Evolutionary conservation across 2,797 vertebrate genomes (phyloP).

Genomic region (Glossophaga mutica): DNA sequence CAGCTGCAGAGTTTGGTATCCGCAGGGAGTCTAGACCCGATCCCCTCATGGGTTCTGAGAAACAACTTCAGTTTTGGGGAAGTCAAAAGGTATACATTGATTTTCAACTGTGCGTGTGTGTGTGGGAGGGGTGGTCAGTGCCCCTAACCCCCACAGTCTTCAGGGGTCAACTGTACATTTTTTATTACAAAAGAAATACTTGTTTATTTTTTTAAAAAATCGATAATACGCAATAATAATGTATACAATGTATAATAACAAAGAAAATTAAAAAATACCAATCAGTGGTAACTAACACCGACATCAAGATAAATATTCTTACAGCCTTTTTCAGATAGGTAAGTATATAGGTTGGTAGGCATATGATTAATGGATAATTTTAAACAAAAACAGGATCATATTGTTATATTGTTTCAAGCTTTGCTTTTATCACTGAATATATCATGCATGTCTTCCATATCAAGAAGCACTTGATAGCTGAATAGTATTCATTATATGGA

Average conservation of each 20-base stretch:
- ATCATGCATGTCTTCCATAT: not conserved
- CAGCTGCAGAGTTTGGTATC: not conserved
- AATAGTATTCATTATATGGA: not conserved
- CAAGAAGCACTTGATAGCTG: not conserved
- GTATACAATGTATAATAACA: not conserved
- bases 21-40: not conserved
- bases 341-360: not conserved
- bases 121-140: rapidly evolving
- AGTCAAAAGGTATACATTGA: not conserved
- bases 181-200: not conserved
- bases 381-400: constrained; percentile 5
- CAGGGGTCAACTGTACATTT: not conserved
- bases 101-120: not conserved
- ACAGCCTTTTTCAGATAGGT: not conserved
- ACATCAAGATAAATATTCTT: not conserved
- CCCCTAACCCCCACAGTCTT: not conserved
- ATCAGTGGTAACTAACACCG: not conserved
- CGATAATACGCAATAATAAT: not conserved
- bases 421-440: not conserved
- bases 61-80: not conserved
- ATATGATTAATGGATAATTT: not conserved
- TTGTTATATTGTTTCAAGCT: not conserved
- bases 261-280: not conserved
- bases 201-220: constrained; percentile 2
- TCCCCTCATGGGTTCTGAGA: not conserved